Evolutionary conservation across 2,888 invertebrate genomes (phyloP).

Genomic region (Clitarchus hookeri): DNA sequence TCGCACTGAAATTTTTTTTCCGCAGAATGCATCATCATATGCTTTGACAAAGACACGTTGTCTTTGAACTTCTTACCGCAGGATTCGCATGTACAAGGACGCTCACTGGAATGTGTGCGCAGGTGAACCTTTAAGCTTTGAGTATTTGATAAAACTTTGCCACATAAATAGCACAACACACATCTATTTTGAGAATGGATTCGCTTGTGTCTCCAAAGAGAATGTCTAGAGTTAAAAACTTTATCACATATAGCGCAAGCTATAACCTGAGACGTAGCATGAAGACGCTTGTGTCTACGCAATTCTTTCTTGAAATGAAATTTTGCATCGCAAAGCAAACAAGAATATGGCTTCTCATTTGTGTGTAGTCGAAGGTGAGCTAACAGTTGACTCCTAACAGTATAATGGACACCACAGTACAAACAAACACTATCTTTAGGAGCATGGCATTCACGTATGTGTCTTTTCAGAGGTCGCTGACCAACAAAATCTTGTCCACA

Average conservation of each 20-base stretch:
- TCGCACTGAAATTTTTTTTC: constrained; percentile 36
- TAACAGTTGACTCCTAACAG: constrained; percentile 30
- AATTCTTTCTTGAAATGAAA: constrained; percentile 38
- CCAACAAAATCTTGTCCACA: constrained; percentile 36
- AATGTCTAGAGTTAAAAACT: constrained; percentile 28
- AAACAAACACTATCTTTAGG: constrained; percentile 36
- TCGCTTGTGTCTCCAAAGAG: constrained; percentile 37
- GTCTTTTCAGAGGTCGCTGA: constrained; percentile 32
- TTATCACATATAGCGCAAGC: constrained; percentile 35
- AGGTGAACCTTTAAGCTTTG: constrained; percentile 39
- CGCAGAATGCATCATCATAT: constrained; percentile 36
- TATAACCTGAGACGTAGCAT: constrained; percentile 28
- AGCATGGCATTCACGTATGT: constrained; percentile 33
- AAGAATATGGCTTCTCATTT: constrained; percentile 35
- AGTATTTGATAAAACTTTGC: constrained; percentile 39
- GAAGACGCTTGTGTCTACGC: constrained; percentile 31
- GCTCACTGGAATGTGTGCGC: constrained; percentile 38
- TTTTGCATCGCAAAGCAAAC: constrained; percentile 29
- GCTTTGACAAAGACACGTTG: constrained; percentile 32
- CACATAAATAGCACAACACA: constrained; percentile 38
- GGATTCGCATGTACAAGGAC: constrained; percentile 34
- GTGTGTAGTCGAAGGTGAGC: constrained; percentile 36
- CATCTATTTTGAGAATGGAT: constrained; percentile 33
- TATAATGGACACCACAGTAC: constrained; percentile 38
- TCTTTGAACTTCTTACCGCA: constrained; percentile 39